Base-by-base conservation (phyloP, 2,888 invertebrate species). In the Mesoligia furuncula region DNA sequence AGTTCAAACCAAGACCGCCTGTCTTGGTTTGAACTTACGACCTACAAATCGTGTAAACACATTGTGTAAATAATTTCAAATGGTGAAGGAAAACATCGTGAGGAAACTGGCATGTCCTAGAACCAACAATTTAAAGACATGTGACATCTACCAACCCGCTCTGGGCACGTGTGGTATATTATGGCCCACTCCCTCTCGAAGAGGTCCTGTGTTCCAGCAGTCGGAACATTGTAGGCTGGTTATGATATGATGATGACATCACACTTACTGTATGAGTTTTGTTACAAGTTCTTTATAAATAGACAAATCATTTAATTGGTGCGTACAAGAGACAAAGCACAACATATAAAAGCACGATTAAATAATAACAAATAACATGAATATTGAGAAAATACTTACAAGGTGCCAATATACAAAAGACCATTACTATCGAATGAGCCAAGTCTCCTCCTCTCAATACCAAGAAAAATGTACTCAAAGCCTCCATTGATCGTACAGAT, bases 401-500 rank as follows among this genome's bases (percentile, higher is more conserved):
- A 61, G 15, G 8, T 31, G 27, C 2, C 15, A 61, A 31, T 61
- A 61, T 17, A 8, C 15, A 59, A 59, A 59, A 27, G 15, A 59
- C 9, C 5, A 17, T 17, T 61, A 4, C n/a, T 69, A 57, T 73
- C 84, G 77, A 65, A 36, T n/a, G 24, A 24, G 24, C 74, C 84
- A 1, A 73, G 51, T 76, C 86, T 89, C 88, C 91, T 89, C 91
- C 87, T 79, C 87, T 85, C 84, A 81, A 81, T 89, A 88, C 87
- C 31, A 61, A 87, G 89, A 89, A 87, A 85, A 83, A 88, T 88
- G 80, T 64, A 90, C 89, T 89, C 87, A 87, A 85, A 81, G 86
- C 91, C 90, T 92, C 89, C 88, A 90, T 93, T 91, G 90, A 92
- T 90, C 80, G 77, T 75, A 80, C 70, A 88, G 92, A 94, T 93